Evolutionary conservation across 2,888 invertebrate genomes (phyloP), one percentile per base, ranked within the genome.

Genomic region (Morinoia aosen): DNA sequence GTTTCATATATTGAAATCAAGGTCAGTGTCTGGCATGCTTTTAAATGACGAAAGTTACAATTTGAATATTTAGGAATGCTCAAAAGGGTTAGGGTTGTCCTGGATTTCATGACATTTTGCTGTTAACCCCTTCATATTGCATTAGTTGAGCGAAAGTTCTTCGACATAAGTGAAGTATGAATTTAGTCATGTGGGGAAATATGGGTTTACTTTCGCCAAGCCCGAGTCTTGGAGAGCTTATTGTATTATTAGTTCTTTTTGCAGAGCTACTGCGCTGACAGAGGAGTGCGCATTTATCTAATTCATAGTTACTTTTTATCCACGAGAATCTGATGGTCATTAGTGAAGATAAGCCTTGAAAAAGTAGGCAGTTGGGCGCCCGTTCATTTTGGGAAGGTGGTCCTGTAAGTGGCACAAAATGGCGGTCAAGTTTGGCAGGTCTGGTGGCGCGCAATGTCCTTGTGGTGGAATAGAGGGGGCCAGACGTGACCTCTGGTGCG

Each of bases 401-500:
- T 33, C 93, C 93, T 33, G 25, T 25, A 48, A 39, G 90, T 25
- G 33, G 11, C 93, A 93, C 93, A 93, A 93, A 93, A 93, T 93
- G 93, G 93, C 93, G 93, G 48, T n/a, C 57, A 93, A 93, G 57
- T 93, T 93, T 19, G 93, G 93, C 57, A 93, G 57, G 56, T 93
- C 57, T 56, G 93, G 93, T 56, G 58, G 93, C 93, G 57, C 33
- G 48, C 33, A 33, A 93, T 57, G 90, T 90, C 48, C 39, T 39
- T 39, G n/a, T 76, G 88, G 93, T 93, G 57, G 93, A 56, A 19
- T 57, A 14, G 33, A 57, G 58, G 39, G 93, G 57, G 48, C 57
- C 93, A 57, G 57, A 93, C 93, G 40, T 90, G 90, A 90, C 90
- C 90, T 90, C 57, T 57, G 57, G 56, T 57, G 93, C 93, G 58